phyloP scores from a whole-genome alignment of 64 coral and sea anemone genomes.

The Montipora cactus region DNA sequence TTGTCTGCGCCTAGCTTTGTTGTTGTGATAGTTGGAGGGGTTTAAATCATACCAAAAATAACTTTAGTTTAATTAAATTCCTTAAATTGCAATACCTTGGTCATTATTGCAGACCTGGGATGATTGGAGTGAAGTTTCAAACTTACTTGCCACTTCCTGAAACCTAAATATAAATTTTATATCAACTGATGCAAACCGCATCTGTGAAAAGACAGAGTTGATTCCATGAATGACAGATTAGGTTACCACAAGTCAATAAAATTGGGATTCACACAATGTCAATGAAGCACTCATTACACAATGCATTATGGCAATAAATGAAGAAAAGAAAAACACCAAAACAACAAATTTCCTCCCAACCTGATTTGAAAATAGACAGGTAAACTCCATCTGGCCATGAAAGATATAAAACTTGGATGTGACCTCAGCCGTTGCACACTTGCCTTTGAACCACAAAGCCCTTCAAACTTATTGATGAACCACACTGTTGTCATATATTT shows the following conservation, averaged over 20 bases:
- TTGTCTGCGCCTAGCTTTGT: background rate
- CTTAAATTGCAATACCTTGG: slow-evolving; percentile 1
- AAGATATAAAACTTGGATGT: slow-evolving; percentile 84
- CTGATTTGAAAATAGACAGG: slow-evolving; percentile 99
- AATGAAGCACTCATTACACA: too few relatives aligned
- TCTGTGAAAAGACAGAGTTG: background rate
- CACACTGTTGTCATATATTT: slow-evolving; percentile 91
- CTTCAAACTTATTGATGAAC: slow-evolving; percentile 96
- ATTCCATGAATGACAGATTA: too few relatives aligned
- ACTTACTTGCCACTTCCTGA: slow-evolving; percentile 95
- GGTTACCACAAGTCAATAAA: too few relatives aligned
- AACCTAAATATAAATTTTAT: slow-evolving; percentile 57
- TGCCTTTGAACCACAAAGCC: slow-evolving; percentile 83
- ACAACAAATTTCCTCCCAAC: slow-evolving; percentile 13
- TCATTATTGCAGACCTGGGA: slow-evolving; percentile 46
- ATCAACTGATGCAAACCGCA: background rate
- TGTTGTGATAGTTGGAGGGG: background rate
- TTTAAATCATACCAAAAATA: too few relatives aligned
- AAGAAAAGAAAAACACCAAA: background rate
- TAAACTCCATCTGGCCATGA: slow-evolving; percentile 94
- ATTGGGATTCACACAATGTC: too few relatives aligned
- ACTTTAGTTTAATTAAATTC: too few relatives aligned
- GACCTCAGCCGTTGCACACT: slow-evolving; percentile 83
- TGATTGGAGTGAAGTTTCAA: slow-evolving; percentile 73
- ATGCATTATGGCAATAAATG: too few relatives aligned